Evolutionary conservation across 2,113 vertebrate species (phyloP).

Genomic region (Geococcyx californianus): DNA sequence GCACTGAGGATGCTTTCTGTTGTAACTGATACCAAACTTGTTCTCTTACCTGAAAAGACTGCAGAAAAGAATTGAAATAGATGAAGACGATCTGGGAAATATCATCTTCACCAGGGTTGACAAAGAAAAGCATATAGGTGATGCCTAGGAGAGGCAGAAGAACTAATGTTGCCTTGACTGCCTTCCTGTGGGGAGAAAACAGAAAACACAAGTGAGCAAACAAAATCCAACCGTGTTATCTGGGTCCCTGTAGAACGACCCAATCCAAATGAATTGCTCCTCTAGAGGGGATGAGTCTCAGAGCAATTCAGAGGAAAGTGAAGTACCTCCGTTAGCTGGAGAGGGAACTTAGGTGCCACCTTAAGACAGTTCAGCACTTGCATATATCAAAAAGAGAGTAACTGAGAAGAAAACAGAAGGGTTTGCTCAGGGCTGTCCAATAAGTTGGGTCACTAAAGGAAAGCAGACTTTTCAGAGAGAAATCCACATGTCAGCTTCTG

Average conservation of each 20-base stretch:
- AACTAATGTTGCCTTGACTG: constrained; percentile 94
- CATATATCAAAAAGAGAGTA: background rate
- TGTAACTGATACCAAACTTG: background rate
- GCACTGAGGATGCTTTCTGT: background rate
- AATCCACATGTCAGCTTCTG: background rate
- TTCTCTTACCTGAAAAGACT: constrained; percentile 93
- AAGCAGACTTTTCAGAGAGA: background rate
- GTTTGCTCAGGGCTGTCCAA: background rate
- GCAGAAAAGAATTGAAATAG: constrained; percentile 98
- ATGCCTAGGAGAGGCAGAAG: constrained; percentile 93
- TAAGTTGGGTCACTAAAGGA: background rate
- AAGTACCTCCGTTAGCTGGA: background rate
- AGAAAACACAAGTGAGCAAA: background rate
- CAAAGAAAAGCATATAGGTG: constrained; percentile 98
- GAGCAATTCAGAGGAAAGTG: background rate
- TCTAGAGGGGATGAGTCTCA: background rate
- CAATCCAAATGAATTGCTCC: background rate
- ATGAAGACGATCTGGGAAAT: constrained; percentile 97
- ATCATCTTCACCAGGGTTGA: constrained; percentile 95
- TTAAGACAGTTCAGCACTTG: background rate
- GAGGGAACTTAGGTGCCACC: background rate
- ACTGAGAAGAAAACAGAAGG: background rate
- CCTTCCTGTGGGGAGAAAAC: constrained; percentile 83
- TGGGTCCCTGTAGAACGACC: background rate
- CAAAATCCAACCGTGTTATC: background rate